Evolutionary conservation across 2,888 invertebrate species (phyloP).

Genomic region (Drosophila colorata): DNA sequence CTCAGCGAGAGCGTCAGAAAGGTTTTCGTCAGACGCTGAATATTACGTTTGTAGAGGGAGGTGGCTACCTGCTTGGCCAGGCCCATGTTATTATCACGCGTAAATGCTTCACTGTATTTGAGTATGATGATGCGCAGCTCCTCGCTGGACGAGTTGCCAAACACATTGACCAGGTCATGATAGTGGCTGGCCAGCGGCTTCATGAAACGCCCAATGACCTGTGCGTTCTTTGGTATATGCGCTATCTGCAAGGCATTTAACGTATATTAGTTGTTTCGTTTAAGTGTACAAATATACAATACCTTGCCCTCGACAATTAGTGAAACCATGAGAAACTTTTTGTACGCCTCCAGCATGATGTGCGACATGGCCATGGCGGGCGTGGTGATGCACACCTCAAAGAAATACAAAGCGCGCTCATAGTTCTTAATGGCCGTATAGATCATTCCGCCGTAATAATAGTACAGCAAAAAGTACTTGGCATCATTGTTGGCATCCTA

Average conservation of each 20-base stretch:
- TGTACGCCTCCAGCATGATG: constrained; percentile 98
- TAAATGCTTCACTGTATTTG: constrained; percentile 93
- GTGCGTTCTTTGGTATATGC: constrained; percentile 95
- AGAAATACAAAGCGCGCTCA: constrained; percentile 96
- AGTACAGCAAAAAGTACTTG: constrained; percentile 94
- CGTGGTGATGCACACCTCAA: constrained; percentile 98
- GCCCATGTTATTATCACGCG: constrained; percentile 92
- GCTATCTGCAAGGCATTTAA: constrained; percentile 85
- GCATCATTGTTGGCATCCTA: constrained; percentile 89
- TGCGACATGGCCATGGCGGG: constrained; percentile 97
- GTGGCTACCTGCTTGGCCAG: constrained; percentile 93
- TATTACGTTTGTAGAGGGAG: constrained; percentile 97
- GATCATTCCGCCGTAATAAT: constrained; percentile 99
- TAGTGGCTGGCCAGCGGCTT: constrained; percentile 95
- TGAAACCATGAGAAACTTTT: constrained; percentile 97
- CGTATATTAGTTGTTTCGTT: neutral
- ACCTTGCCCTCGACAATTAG: constrained; percentile 97
- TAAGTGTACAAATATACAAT: neutral
- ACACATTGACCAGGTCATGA: constrained; percentile 94
- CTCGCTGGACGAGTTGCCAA: constrained; percentile 90
- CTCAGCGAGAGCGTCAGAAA: constrained; percentile 90
- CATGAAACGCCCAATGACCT: constrained; percentile 93
- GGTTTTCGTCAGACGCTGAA: constrained; percentile 96
- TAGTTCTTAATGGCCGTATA: constrained; percentile 97
- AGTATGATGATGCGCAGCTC: constrained; percentile 89